Base-by-base conservation (phyloP, 2,113 vertebrate genomes). In the Leptobrachium ailaonicum region DNA sequence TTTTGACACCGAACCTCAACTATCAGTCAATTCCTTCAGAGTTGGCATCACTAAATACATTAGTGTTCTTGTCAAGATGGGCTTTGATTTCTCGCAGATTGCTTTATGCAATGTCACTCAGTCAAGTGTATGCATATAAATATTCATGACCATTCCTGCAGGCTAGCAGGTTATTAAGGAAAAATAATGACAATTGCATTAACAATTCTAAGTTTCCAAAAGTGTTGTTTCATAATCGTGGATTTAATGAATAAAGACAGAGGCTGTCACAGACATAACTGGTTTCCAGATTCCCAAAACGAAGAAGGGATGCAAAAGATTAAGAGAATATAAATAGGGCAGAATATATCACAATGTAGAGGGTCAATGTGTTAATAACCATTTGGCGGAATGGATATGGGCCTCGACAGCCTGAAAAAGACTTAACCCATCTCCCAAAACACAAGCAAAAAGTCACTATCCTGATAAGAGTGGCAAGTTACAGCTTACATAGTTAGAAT, bases 151-250 rank as follows among this genome's bases (percentile, higher is more conserved):
- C 50, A 71, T 71, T 71, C 70, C 70, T 54, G 50, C 70, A 71
- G 45, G 70, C 32, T 54, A 71, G 43, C 60, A 50, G 6, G 50
- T 66, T 75, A 50, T 44, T 50, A 50, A 8, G 47, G 45, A 2
- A 8, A 75, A 66, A 75, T 66, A 75, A 50, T 50, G 73, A 47
- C 73, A 75, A 75, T 75, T 66, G 44, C 60, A 75, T 75, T 75
- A 75, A 50, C 43, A 71, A 54, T 71, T 54, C 45, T 50, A 54
- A 54, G 20, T 10, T 6, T 66, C 32, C 44, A 75, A 64, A 4
- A 41, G 45, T 40, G 44, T 44, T 64, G 2, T 60, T 50, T 74
- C 41, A 12, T 20, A 66, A 53, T 13, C 9, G 9, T 47, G 40
- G 44, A 66, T 75, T 64, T 75, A 64, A 40, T 40, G 41, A 60